Percentiles rank a stretch among this genome's conserved stretches.
Evolutionary conservation across 2,113 vertebrate species (phyloP).

Genomic region (Ivindomyrus marchei): DNA sequence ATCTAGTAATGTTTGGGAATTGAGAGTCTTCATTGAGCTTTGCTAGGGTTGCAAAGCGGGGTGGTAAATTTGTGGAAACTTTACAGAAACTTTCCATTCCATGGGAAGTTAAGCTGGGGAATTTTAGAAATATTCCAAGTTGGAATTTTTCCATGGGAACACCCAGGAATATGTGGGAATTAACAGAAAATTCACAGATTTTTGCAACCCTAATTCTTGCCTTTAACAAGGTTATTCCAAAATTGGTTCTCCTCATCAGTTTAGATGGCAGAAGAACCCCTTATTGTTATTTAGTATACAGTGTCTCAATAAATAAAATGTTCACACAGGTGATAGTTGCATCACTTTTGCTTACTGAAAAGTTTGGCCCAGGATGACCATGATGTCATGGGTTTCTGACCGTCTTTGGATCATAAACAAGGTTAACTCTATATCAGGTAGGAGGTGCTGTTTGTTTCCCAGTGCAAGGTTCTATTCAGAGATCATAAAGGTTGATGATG

Average conservation of each 20-base stretch:
- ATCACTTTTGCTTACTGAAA: not conserved
- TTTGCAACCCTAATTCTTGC: not conserved
- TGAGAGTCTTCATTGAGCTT: not conserved
- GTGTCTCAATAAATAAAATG: not conserved
- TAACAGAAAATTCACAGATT: too few relatives aligned
- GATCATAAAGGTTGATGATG: not conserved
- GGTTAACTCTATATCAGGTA: not conserved
- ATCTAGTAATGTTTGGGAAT: not conserved
- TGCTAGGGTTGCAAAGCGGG: too few relatives aligned
- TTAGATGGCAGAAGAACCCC: not conserved
- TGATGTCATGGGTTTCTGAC: not conserved
- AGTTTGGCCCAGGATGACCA: not conserved
- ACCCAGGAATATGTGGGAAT: not conserved
- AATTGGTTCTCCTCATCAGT: not conserved
- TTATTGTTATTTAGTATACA: not conserved
- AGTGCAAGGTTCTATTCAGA: not conserved
- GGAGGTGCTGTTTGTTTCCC: not conserved
- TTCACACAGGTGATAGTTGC: not conserved
- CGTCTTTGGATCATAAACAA: not conserved
- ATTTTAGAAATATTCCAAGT: too few relatives aligned
- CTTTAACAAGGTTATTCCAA: not conserved
- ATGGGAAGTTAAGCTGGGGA: too few relatives aligned
- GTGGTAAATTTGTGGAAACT: too few relatives aligned
- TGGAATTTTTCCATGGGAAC: not conserved
- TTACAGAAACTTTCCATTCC: too few relatives aligned